These are phyloP conservation scores for Limnothrissa miodon DNA, from an alignment of 2,113 vertebrate species.

Conservation along the genomic window DNA sequence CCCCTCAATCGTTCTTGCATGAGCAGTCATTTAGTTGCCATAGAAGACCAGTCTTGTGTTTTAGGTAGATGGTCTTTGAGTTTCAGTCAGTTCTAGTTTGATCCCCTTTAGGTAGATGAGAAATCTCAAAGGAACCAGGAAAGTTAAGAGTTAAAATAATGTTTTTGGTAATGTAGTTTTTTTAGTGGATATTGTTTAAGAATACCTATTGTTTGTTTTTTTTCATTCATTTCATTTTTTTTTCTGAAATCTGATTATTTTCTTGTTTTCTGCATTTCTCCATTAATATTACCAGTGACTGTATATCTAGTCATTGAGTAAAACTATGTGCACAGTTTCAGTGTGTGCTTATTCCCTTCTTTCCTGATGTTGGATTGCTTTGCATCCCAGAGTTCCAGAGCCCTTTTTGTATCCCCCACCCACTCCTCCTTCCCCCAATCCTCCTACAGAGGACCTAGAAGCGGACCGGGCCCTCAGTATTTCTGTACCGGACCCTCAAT, in stretches of 20 bases:
- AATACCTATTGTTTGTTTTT: neutral
- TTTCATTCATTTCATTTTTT: neutral
- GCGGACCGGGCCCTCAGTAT: neutral
- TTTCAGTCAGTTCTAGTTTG: neutral
- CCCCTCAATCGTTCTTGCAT: neutral
- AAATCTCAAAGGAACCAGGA: no score
- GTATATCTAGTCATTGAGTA: no score
- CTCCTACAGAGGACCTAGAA: neutral
- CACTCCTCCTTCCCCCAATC: neutral
- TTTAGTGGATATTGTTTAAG: neutral
- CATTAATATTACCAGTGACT: neutral
- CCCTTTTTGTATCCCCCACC: neutral
- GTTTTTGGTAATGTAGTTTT: neutral
- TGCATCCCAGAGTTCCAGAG: neutral
- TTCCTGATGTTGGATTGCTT: neutral
- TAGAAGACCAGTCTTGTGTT: neutral
- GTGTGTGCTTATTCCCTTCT: neutral
- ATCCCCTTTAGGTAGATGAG: no score
- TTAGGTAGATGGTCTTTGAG: neutral
- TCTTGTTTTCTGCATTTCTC: neutral
- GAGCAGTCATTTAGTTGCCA: neutral
- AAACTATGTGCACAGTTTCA: no score
- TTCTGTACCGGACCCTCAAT: neutral
- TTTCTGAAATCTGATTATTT: neutral
- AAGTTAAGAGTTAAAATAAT: neutral